Base-by-base conservation (phyloP, 1,140 invertebrate genomes). In the Leptinotarsa defecta region DNA sequence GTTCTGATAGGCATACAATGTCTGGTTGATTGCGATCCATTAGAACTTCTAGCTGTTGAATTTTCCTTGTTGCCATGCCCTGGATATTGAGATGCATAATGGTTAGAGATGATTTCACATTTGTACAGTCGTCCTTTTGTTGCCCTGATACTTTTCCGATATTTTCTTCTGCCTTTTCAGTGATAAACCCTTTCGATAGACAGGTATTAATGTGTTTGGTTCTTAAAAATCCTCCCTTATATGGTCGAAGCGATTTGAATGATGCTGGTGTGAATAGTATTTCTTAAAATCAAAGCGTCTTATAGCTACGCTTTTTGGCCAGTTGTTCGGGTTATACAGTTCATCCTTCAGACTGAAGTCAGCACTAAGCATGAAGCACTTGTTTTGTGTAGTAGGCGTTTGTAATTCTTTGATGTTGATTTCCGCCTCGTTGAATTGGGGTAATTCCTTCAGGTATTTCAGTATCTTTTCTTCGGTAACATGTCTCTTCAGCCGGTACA, bases 81-180 rank as follows among this genome's bases (percentile, higher is more conserved):
- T 65, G 63, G 63, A 65, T 65, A 65, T 65, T 65, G 15, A 65
- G 63, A 11, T 65, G 63, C 63, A 65, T 65, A 65, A 65, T 65
- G 63, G 20, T 65, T 20, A 62, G 57, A 62, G 57, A 62, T 62
- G 57, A 17, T 62, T 62, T 62, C 13, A 62, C 63, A 65, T 65
- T 65, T 20, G 15, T 65, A 15, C 63, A 65, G 24, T 65, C 63
- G 20, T 65, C 63, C 63, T 65, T 65, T 65, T 17, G 8, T 65
- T 65, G 63, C 4, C 15, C 20, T 20, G 63, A 65, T 65, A 20
- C 20, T 65, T 65, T 62, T 62, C 8, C 63, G 19, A 13, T 65
- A 20, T 65, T 65, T 65, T 11, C 63, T 65, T 65, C 63, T 65
- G 63, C 63, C 63, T 20, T 17, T 65, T 65, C 63, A 65, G 15